These are phyloP conservation scores for Danio albolineatus DNA, from an alignment of 2,797 vertebrate genomes.

Conservation along the genomic window DNA sequence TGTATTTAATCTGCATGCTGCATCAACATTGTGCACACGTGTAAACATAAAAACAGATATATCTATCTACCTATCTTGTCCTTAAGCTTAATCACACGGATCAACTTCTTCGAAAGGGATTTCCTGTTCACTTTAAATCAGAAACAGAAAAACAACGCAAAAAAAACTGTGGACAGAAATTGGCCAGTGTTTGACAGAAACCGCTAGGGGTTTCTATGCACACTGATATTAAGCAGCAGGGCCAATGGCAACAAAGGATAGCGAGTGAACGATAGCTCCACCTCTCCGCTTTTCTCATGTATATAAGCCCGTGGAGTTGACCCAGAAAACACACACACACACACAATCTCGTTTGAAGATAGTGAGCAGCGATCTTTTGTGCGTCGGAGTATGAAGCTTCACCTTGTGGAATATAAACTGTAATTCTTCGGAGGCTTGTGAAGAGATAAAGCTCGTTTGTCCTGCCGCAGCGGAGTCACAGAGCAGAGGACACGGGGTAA, in stretches of 20 bases:
- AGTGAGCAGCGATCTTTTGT: slow-evolving; percentile 79
- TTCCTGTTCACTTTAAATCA: slow-evolving; percentile 29
- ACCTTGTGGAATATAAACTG: slow-evolving; percentile 74
- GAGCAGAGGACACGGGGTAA: slow-evolving; percentile 74
- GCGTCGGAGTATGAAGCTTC: slow-evolving; percentile 78
- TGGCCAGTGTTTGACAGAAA: slow-evolving; percentile 72
- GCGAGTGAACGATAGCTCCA: slow-evolving; percentile 74
- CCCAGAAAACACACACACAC: slow-evolving; percentile 76
- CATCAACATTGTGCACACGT: too few relatives aligned
- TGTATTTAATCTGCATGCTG: too few relatives aligned
- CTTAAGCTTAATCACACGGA: not conserved
- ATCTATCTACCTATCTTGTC: not conserved
- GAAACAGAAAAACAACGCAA: slow-evolving; percentile 38
- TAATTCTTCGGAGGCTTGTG: slow-evolving; percentile 67
- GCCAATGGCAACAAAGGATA: slow-evolving; percentile 84
- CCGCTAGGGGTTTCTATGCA: slow-evolving; percentile 72
- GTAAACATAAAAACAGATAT: too few relatives aligned
- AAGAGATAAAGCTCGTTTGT: slow-evolving; percentile 52
- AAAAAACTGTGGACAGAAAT: slow-evolving; percentile 67
- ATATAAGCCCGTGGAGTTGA: slow-evolving; percentile 85
- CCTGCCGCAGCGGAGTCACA: slow-evolving; percentile 68
- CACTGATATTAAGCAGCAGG: slow-evolving; percentile 79
- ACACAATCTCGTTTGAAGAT: slow-evolving; percentile 68
- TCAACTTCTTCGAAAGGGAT: slow-evolving; percentile 8
- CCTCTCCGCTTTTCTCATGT: slow-evolving; percentile 80